Percentiles rank a stretch among this genome's conserved stretches.
phyloP scores from a whole-genome alignment of 2,113 vertebrate species.

The Pelecanoides urinatrix region DNA sequence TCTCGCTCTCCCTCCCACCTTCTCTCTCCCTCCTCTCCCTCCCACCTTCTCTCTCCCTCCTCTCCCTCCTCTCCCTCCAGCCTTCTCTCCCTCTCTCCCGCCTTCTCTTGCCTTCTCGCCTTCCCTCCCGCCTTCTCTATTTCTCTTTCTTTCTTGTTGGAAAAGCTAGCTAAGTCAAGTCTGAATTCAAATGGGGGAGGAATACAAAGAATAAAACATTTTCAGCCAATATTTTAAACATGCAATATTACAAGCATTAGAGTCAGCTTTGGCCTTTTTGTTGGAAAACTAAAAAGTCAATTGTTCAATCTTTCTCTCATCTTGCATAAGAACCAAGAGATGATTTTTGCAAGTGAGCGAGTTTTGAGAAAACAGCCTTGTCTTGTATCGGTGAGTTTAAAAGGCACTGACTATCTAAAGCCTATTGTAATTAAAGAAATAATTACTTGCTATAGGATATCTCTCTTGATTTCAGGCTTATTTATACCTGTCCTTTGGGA shows the following conservation, averaged over 20 bases:
- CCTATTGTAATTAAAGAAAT: slow-evolving; percentile 28
- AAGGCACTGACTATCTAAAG: slow-evolving; percentile 45
- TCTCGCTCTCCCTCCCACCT: too few species aligned
- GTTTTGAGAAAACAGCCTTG: slow-evolving; percentile 85
- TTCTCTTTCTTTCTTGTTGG: not conserved
- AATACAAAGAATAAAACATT: not conserved
- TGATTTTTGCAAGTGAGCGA: slow-evolving; percentile 92
- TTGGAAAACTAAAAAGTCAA: slow-evolving; percentile 55
- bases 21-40: too few species aligned
- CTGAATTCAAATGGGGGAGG: not conserved
- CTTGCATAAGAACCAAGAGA: slow-evolving; percentile 88
- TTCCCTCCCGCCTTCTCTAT: too few species aligned
- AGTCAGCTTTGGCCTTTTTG: not conserved
- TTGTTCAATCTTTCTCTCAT: slow-evolving; percentile 76
- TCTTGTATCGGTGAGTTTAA: slow-evolving; percentile 87
- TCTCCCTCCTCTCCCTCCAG: too few species aligned
- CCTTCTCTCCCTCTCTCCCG: too few species aligned
- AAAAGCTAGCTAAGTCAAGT: not conserved
- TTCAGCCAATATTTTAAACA: not conserved
- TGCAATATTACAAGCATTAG: not conserved
- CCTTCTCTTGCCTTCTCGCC: too few species aligned
- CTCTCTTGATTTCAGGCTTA: slow-evolving; percentile 52
- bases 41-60: too few species aligned
- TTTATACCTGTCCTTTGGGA: slow-evolving; percentile 21
- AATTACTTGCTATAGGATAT: slow-evolving; percentile 11